These are phyloP conservation scores for Lasioglossum oenotherae DNA, from an alignment of 2,888 invertebrate genomes.

Conservation along the genomic window DNA sequence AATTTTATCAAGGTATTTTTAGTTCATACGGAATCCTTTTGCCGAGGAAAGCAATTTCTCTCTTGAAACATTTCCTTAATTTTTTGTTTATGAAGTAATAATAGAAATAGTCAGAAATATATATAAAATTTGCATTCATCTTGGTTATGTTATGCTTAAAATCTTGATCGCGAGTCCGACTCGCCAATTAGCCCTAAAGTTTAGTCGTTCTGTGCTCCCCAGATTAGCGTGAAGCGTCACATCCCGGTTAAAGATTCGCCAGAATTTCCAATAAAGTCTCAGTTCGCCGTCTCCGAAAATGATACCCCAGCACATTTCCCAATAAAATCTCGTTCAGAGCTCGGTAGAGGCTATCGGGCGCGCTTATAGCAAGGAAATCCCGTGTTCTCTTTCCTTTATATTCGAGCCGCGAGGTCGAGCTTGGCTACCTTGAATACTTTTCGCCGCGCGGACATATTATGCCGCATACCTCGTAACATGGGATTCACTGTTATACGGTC, in stretches of 20 bases:
- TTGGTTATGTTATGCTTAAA: neutral
- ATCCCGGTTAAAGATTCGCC: neutral
- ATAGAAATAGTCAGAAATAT: too few relatives aligned
- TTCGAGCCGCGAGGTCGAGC: constrained; percentile 2
- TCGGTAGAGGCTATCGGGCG: neutral
- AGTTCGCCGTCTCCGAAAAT: neutral
- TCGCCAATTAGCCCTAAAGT: neutral
- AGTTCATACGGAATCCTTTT: neutral
- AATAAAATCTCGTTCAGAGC: neutral
- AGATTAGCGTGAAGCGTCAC: neutral
- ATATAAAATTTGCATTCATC: neutral
- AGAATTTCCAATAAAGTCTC: neutral
- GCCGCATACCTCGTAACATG: constrained; percentile 19
- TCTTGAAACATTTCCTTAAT: neutral
- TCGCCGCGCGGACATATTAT: constrained; percentile 18
- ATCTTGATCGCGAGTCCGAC: neutral
- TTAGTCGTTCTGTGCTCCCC: neutral
- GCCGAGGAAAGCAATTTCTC: neutral
- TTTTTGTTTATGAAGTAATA: neutral
- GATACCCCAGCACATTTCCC: neutral
- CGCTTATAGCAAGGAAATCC: neutral
- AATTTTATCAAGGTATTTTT: neutral
- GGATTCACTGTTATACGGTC: constrained; percentile 16
- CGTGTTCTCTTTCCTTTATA: neutral
- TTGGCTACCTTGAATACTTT: neutral